Percentiles rank a stretch among this genome's conserved stretches.
Conservation (phyloP, 2,888 invertebrate genomes). For the Oithona nana region DNA sequence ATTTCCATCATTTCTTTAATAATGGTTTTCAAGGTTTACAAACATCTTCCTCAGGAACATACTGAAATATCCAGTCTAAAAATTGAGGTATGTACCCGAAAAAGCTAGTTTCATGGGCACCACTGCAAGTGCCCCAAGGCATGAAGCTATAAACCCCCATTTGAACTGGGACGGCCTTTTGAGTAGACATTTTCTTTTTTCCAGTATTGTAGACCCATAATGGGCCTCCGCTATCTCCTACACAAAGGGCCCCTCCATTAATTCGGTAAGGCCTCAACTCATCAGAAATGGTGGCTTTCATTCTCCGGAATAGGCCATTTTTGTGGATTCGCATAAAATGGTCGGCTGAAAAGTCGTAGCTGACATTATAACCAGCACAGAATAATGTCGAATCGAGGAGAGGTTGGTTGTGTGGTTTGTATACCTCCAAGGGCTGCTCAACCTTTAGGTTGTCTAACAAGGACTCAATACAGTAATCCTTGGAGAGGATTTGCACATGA, state of each 20-base stretch:
- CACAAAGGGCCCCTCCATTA: conserved; percentile 3
- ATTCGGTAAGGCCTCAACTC: not conserved
- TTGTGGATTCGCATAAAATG: not conserved
- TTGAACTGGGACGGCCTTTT: not conserved
- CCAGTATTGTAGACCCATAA: not conserved
- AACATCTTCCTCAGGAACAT: not conserved
- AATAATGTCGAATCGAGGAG: not conserved
- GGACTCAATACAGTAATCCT: not conserved
- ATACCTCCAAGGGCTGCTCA: not conserved
- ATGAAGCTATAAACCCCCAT: conserved; percentile 11
- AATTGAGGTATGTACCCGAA: not conserved
- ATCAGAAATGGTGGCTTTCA: not conserved
- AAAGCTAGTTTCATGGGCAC: conserved; percentile 2
- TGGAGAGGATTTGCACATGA: not conserved
- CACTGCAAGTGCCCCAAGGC: conserved; percentile 10
- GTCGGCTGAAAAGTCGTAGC: not conserved
- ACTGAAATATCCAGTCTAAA: conserved; percentile 6
- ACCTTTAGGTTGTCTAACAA: not conserved
- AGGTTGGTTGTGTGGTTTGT: not conserved
- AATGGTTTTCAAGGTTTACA: not conserved
- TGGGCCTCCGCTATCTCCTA: conserved; percentile 15
- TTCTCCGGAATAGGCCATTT: not conserved
- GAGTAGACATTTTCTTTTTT: no score
- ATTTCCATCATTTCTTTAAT: no score
- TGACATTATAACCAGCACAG: not conserved